Conservation (phyloP, 2,888 invertebrate genomes). For the Drosophila prostipennis region DNA sequence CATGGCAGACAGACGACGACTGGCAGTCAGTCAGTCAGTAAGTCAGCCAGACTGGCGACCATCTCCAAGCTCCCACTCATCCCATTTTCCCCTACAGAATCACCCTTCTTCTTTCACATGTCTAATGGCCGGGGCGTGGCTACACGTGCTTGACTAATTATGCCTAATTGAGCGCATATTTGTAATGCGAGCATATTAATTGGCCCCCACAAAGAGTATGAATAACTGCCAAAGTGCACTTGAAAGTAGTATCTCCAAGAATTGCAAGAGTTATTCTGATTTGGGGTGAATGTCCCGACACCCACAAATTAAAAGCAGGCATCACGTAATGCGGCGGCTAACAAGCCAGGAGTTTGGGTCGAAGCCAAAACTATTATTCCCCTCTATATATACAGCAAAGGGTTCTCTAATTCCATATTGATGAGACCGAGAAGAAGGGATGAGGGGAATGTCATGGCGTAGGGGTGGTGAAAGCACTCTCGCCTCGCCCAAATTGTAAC, state of each 20-base stretch:
- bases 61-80: background rate
- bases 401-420: conserved; percentile 31
- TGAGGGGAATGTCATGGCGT: conserved; percentile 2
- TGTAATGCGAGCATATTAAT: conserved; percentile 71
- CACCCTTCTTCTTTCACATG: background rate
- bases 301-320: conserved; percentile 27
- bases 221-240: conserved; percentile 49
- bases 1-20: conserved; percentile 43
- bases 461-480: conserved; percentile 4
- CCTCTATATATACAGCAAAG: conserved; percentile 2
- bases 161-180: conserved; percentile 71
- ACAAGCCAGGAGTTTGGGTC: conserved; percentile 29
- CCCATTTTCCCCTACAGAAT: background rate
- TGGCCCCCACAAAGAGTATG: conserved; percentile 45
- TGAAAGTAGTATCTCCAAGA: conserved; percentile 36
- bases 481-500: conserved; percentile 18
- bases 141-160: conserved; percentile 77
- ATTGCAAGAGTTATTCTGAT: conserved; percentile 13
- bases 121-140: conserved; percentile 69
- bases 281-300: conserved; percentile 30
- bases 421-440: conserved; percentile 14
- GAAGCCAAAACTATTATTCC: conserved; percentile 31
- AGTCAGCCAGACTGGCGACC: conserved; percentile 33
- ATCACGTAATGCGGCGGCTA: conserved; percentile 50
- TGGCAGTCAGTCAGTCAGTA: conserved; percentile 4